Base-by-base conservation (phyloP, 37 sponge, comb jelly and placozoan genomes). In the Bolinopsis microptera region DNA sequence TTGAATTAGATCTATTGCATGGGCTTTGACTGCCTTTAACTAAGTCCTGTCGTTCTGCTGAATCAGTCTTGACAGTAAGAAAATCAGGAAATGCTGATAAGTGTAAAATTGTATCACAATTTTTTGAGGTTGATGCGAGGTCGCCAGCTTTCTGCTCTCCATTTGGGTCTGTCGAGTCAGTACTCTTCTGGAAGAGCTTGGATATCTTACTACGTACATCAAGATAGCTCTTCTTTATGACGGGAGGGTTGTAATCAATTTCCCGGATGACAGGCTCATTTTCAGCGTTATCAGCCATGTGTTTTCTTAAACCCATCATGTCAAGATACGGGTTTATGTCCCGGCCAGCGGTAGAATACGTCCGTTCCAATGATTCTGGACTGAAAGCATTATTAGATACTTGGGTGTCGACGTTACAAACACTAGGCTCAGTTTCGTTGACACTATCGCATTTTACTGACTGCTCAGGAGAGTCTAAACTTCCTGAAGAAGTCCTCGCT, bases 311-410 rank as follows among this genome's bases (percentile, higher is more conserved):
- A 35, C 35, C 80, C 34, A 16, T 32, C 34, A 77, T 77, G 36
- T 77, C 37, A 35, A 77, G 80, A 35, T 77, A 35, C 1, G 80
- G 80, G 33, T 77, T 77, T 18, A 2, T 77, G 1, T 77, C 80
- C 33, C 80, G 35, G 0, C 80, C 36, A 35, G 80, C 80, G 3
- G 74, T 72, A 8, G 74, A 72, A 28, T 24, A 28, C 18, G 25
- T 72, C 13, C 74, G 74, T 24, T 72, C 61, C 13, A 48, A 18
- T 48, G 61, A 13, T 48, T 48, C 61, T 18, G 5, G 9, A 48
- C 61, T 13, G 13, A 48, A 48, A 13, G 5, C 5, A 18, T 5
- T 18, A 18, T 48, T 13, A 13, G 61, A 48, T 18, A 48, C 61
- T 48, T 48, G 61, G 13, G 61, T 48, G 61, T 48, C 13, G 61